These are phyloP conservation scores for Dromius quadrimaculatus DNA, from an alignment of 2,888 invertebrate species.

Conservation along the genomic window DNA sequence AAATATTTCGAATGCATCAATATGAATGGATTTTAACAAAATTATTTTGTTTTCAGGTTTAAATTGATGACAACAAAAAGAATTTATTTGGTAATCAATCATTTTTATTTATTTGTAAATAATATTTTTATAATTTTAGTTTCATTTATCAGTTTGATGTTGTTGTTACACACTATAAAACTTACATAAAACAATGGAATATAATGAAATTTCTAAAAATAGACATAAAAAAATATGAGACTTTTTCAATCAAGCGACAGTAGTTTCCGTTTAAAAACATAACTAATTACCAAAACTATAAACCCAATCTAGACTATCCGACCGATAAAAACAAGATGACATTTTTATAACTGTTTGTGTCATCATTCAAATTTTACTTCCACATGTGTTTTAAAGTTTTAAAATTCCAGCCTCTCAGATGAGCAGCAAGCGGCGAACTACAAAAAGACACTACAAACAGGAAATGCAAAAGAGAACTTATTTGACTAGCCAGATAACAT, in stretches of 20 bases:
- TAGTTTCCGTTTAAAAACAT: constrained; percentile 16
- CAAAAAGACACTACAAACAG: not conserved
- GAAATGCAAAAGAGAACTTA: not conserved
- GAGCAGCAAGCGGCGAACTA: not conserved
- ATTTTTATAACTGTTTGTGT: constrained; percentile 23
- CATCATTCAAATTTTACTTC: constrained; percentile 5
- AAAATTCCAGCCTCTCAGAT: constrained; percentile 2
- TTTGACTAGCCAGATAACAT: not conserved
- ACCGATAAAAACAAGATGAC: constrained; percentile 23
- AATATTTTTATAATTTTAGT: too few relatives aligned
- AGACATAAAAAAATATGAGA: too few relatives aligned
- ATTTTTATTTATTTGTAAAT: too few relatives aligned
- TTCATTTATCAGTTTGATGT: too few relatives aligned
- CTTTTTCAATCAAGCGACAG: not conserved
- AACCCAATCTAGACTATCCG: constrained; percentile 5
- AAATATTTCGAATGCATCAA: too few relatives aligned
- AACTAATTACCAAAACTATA: constrained; percentile 19
- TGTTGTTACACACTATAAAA: too few relatives aligned
- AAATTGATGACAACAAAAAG: too few relatives aligned
- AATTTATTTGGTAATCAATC: too few relatives aligned
- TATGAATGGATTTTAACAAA: too few relatives aligned
- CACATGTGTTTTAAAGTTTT: not conserved
- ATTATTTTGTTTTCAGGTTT: too few relatives aligned
- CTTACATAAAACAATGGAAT: too few relatives aligned
- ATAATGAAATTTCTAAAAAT: too few relatives aligned